phyloP scores from a whole-genome alignment of 1,140 invertebrate genomes.

The Cotesia typhae region DNA sequence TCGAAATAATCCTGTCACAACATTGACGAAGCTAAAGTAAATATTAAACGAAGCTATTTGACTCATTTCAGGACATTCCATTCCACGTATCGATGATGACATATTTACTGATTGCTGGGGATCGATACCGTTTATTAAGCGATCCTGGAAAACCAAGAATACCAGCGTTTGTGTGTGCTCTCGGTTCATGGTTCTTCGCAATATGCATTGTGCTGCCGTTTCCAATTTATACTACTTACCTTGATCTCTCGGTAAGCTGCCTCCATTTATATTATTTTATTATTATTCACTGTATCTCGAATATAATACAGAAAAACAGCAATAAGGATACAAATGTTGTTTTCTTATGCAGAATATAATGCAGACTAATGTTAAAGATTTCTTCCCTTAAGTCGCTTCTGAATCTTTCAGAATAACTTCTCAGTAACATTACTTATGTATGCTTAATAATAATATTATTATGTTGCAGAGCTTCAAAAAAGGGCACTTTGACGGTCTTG shows the following conservation, averaged over 20 bases:
- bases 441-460: conserved; percentile 30
- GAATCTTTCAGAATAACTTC: too few species aligned
- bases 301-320: neutral
- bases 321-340: neutral
- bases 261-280: conserved; percentile 2
- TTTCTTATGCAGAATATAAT: too few species aligned
- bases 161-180: conserved; percentile 72
- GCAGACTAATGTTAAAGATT: too few species aligned
- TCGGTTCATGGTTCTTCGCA: conserved; percentile 75
- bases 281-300: conserved; percentile 10
- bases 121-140: conserved; percentile 72
- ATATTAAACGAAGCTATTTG: conserved; percentile 14
- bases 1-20: too few species aligned
- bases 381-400: too few species aligned
- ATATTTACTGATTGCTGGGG: conserved; percentile 74
- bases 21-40: too few species aligned
- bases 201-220: conserved; percentile 77
- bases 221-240: conserved; percentile 77
- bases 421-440: neutral
- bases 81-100: conserved; percentile 76
- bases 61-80: conserved; percentile 71
- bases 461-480: conserved; percentile 64
- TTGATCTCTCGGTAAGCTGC: conserved; percentile 72
- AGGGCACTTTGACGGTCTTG: conserved; percentile 66
- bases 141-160: conserved; percentile 72